Conservation (phyloP, 2,797 vertebrate species). For the Chaenodraco wilsoni region DNA sequence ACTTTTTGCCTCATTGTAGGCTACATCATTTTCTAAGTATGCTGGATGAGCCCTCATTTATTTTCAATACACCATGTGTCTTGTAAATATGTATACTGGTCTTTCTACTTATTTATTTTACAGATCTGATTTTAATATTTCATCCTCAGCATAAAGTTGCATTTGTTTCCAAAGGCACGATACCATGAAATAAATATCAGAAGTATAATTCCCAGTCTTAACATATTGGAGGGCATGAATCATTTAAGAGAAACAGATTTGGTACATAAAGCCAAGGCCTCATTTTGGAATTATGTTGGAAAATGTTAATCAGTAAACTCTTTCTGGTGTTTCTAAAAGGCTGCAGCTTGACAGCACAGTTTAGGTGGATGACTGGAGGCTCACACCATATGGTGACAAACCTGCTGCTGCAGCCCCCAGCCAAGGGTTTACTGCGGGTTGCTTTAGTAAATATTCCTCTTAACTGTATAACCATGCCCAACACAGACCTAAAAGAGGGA, state of each 20-base stretch:
- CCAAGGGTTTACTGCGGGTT: slow-evolving; percentile 76
- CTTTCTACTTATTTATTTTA: slow-evolving; percentile 87
- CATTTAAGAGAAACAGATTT: slow-evolving; percentile 81
- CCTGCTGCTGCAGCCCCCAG: slow-evolving; percentile 72
- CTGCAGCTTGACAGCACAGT: slow-evolving; percentile 71
- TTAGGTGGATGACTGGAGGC: slow-evolving; percentile 72
- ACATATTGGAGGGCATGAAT: slow-evolving; percentile 81
- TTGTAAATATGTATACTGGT: slow-evolving; percentile 87
- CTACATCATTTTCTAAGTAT: slow-evolving; percentile 81
- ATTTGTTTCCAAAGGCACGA: slow-evolving; percentile 84
- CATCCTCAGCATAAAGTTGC: slow-evolving; percentile 83
- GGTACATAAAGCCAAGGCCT: slow-evolving; percentile 80
- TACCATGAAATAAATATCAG: slow-evolving; percentile 82
- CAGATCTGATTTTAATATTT: slow-evolving; percentile 87
- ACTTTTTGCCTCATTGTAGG: slow-evolving; percentile 85
- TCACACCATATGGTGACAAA: slow-evolving; percentile 78
- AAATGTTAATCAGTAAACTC: slow-evolving; percentile 74
- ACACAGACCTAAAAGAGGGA: slow-evolving; percentile 61
- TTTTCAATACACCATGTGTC: slow-evolving; percentile 85
- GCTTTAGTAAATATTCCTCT: slow-evolving; percentile 79
- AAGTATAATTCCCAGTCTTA: slow-evolving; percentile 80
- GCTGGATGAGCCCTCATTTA: slow-evolving; percentile 84
- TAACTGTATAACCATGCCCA: slow-evolving; percentile 64
- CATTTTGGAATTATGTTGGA: slow-evolving; percentile 71
- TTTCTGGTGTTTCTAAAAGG: slow-evolving; percentile 62